Conservation (phyloP, 2,113 vertebrate species). For the Diglossa brunneiventris region DNA sequence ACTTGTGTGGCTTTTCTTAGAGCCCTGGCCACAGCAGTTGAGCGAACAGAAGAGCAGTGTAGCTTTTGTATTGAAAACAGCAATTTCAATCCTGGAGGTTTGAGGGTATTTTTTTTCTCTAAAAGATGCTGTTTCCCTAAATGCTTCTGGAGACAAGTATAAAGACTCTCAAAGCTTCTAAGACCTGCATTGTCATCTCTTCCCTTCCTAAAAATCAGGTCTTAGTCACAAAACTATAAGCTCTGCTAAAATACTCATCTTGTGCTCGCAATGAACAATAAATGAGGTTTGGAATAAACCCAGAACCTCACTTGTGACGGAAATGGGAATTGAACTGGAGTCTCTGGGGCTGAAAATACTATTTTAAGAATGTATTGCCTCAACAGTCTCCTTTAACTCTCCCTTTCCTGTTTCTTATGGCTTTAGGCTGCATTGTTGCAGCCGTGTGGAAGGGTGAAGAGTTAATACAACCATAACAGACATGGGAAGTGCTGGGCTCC, state of each 20-base stretch:
- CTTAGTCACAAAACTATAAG: neutral
- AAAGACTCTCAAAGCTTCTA: neutral
- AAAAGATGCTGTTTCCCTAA: neutral
- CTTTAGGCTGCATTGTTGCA: neutral
- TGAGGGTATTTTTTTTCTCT: neutral
- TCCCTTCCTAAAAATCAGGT: neutral
- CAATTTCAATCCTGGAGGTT: neutral
- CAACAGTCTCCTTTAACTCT: neutral
- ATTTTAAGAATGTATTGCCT: conserved; percentile 34
- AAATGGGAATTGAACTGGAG: neutral
- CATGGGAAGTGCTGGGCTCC: neutral
- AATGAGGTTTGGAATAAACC: conserved; percentile 27
- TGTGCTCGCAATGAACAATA: neutral
- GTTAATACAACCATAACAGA: neutral
- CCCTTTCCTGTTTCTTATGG: neutral
- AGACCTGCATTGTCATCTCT: neutral
- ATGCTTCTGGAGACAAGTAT: neutral
- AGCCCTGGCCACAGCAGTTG: neutral
- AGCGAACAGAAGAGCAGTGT: neutral
- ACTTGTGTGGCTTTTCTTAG: conserved; percentile 40
- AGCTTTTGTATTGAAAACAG: neutral
- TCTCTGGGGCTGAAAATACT: neutral
- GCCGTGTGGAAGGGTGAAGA: neutral
- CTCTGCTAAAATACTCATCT: neutral
- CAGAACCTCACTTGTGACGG: neutral